phyloP scores from a whole-genome alignment of 1,140 invertebrate species.

The Tetraneura akinire region DNA sequence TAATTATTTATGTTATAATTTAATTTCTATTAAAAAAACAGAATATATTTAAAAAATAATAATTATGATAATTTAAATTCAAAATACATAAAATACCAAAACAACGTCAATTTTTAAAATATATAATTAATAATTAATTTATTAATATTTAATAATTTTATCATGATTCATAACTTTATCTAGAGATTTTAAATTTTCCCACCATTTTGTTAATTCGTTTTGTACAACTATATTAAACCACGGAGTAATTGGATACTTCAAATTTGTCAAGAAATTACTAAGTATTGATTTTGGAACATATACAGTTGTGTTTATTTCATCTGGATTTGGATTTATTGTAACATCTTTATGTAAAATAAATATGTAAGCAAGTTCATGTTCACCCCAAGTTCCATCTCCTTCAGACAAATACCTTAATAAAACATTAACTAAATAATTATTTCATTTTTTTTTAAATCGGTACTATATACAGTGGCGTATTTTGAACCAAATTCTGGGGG shows the following conservation, averaged over 20 bases:
- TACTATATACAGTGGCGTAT: too few species aligned
- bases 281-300: conserved; percentile 76
- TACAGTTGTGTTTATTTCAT: conserved; percentile 84
- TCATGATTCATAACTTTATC: conserved; percentile 68
- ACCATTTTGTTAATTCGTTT: conserved; percentile 78
- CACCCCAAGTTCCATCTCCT: conserved; percentile 81
- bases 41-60: too few species aligned
- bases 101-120: too few species aligned
- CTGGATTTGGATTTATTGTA: conserved; percentile 77
- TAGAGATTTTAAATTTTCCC: conserved; percentile 82
- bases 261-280: conserved; percentile 66
- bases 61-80: too few species aligned
- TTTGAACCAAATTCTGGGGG: too few species aligned
- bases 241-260: conserved; percentile 78
- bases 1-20: too few species aligned
- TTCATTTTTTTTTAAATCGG: too few species aligned
- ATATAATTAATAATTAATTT: too few species aligned
- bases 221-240: conserved; percentile 90
- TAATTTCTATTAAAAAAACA: too few species aligned
- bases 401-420: conserved; percentile 75
- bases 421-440: too few species aligned
- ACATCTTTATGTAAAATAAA: conserved; percentile 82
- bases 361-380: conserved; percentile 96
- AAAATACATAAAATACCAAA: too few species aligned
- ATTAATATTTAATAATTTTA: conserved; percentile 30